phyloP scores from a whole-genome alignment of 2,113 vertebrate species.

The Saccopteryx leptura region DNA sequence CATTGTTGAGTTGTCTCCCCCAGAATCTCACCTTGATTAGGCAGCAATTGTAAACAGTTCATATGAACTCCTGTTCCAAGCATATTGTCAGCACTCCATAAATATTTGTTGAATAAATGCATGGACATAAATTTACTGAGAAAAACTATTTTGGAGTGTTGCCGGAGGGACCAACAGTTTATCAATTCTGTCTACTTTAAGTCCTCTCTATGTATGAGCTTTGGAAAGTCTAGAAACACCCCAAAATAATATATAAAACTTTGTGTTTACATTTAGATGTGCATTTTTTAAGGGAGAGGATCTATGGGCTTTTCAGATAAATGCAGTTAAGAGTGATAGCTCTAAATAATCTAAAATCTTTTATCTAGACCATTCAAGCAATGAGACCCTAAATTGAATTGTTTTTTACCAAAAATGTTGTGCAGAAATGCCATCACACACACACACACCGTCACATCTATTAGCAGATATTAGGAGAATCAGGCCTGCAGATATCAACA shows the following conservation, averaged over 20 bases:
- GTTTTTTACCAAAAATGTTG: constrained; percentile 44
- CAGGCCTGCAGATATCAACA: neutral
- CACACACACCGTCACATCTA: neutral
- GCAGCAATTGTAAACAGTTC: neutral
- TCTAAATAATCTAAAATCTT: constrained; percentile 39
- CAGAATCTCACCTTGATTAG: neutral
- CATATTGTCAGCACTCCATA: neutral
- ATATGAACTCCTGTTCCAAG: neutral
- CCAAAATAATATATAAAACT: constrained; percentile 29
- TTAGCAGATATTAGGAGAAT: constrained; percentile 17
- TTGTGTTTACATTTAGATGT: neutral
- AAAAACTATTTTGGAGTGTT: constrained; percentile 37
- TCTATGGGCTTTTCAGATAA: neutral
- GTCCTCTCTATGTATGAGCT: neutral
- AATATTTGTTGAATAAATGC: constrained; percentile 50
- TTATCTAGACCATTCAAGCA: neutral
- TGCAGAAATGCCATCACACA: neutral
- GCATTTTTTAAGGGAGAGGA: neutral
- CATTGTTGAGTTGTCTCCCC: neutral
- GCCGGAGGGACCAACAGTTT: neutral
- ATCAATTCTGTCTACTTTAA: neutral
- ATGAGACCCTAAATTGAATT: constrained; percentile 7
- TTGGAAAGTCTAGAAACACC: neutral
- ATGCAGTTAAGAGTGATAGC: constrained; percentile 5
- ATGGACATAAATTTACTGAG: constrained; percentile 15